A percentile compares a stretch with the other conserved stretches of the same genome.
phyloP scores from a whole-genome alignment of 2,888 invertebrate genomes.

The Lasioglossum vierecki region DNA sequence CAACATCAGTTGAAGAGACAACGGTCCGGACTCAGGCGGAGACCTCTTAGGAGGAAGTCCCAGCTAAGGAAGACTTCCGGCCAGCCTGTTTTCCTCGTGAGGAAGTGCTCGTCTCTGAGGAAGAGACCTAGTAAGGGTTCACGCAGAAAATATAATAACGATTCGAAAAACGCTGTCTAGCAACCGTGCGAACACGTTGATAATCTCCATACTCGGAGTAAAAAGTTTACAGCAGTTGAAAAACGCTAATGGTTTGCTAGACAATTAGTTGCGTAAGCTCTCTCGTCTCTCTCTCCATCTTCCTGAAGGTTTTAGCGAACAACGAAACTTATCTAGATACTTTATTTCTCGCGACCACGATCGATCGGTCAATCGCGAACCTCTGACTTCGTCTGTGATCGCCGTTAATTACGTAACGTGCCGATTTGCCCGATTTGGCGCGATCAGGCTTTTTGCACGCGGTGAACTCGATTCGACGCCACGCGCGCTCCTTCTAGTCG shows the following conservation, averaged over 20 bases:
- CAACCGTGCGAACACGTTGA: not conserved
- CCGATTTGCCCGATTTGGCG: conserved; percentile 42
- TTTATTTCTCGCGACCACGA: not conserved
- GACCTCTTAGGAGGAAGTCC: conserved; percentile 80
- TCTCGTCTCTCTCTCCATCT: not conserved
- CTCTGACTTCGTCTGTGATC: conserved; percentile 3
- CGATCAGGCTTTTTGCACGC: conserved; percentile 40
- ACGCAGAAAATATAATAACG: not conserved
- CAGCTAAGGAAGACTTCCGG: conserved; percentile 77
- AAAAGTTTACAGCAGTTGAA: not conserved
- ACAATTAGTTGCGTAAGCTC: not conserved
- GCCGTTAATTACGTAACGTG: conserved; percentile 53
- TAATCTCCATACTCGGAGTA: not conserved
- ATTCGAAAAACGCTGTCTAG: not conserved
- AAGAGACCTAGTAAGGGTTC: conserved; percentile 81
- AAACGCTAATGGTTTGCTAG: not conserved
- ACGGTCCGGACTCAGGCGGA: conserved; percentile 74
- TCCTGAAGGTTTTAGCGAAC: not conserved
- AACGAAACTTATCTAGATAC: not conserved
- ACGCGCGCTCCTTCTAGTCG: conserved; percentile 24
- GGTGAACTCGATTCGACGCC: conserved; percentile 26
- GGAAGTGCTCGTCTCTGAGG: conserved; percentile 81
- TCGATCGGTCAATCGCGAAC: not conserved
- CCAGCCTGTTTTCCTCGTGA: conserved; percentile 81
- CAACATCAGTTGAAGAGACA: conserved; percentile 66